Conservation (phyloP, 2,888 invertebrate genomes). For the Sinentomon sp. region DNA sequence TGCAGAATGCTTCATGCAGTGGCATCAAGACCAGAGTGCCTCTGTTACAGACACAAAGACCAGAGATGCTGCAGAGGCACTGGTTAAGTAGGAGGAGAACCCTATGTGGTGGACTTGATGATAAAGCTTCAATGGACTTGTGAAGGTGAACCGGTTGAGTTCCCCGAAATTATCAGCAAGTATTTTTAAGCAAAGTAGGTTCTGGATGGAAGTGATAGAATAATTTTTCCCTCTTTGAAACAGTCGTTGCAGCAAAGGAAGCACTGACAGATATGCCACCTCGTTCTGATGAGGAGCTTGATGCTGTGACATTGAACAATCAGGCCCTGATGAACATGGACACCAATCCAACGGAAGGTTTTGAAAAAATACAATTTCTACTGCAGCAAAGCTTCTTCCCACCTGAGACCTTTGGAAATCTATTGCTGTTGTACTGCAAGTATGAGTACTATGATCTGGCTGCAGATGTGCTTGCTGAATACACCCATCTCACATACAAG, state of each 20-base stretch:
- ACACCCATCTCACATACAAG: constrained; percentile 83
- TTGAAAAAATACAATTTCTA: constrained; percentile 77
- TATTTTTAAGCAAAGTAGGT: too few relatives aligned
- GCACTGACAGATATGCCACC: constrained; percentile 73
- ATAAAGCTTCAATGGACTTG: too few relatives aligned
- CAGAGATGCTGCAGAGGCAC: too few relatives aligned
- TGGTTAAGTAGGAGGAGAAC: too few relatives aligned
- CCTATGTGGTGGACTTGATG: too few relatives aligned
- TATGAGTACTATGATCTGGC: constrained; percentile 93
- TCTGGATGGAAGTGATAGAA: too few relatives aligned
- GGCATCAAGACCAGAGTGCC: too few relatives aligned
- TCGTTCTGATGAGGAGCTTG: constrained; percentile 81
- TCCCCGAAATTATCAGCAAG: too few relatives aligned
- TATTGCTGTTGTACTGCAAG: constrained; percentile 78
- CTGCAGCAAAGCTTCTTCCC: constrained; percentile 89
- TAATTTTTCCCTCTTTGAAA: too few relatives aligned
- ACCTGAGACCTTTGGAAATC: constrained; percentile 86
- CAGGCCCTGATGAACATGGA: constrained; percentile 80
- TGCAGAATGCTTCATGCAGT: too few relatives aligned
- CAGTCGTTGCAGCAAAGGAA: constrained; percentile 58
- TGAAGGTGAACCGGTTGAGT: too few relatives aligned
- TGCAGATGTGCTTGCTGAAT: constrained; percentile 90
- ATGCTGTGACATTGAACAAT: constrained; percentile 91
- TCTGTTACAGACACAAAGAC: too few relatives aligned
- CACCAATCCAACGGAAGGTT: constrained; percentile 62